Conservation (phyloP, 2,888 invertebrate species). For the Sphaerophoria taeniata region DNA sequence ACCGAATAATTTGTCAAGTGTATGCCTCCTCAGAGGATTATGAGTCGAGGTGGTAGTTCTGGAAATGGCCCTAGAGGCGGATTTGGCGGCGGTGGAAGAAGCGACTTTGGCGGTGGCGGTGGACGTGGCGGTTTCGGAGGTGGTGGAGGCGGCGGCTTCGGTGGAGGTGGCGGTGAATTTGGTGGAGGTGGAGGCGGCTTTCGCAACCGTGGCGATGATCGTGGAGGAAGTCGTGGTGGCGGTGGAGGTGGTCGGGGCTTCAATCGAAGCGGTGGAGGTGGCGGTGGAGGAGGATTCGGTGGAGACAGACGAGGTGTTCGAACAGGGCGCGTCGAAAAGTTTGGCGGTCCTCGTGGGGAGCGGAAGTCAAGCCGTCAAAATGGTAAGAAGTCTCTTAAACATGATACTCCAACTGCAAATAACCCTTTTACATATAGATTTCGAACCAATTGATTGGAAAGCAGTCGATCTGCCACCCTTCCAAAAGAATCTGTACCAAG, state of each 20-base stretch:
- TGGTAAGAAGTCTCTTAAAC: slow-evolving; percentile 26
- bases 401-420: background rate
- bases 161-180: slow-evolving; percentile 13
- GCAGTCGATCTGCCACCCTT: slow-evolving; percentile 86
- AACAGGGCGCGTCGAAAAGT: slow-evolving; percentile 77
- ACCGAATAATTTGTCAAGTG: slow-evolving; percentile 35
- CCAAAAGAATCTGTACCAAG: slow-evolving; percentile 92
- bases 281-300: slow-evolving; percentile 65
- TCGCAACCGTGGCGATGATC: slow-evolving; percentile 57
- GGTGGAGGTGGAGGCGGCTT: slow-evolving; percentile 56
- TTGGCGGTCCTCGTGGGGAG: slow-evolving; percentile 60
- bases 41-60: slow-evolving; percentile 56
- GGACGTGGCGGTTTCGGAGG: slow-evolving; percentile 47
- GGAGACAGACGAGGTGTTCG: slow-evolving; percentile 76
- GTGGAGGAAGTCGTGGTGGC: slow-evolving; percentile 50
- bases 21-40: slow-evolving; percentile 72
- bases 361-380: slow-evolving; percentile 52
- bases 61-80: slow-evolving; percentile 36
- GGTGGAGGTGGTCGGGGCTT: slow-evolving; percentile 46
- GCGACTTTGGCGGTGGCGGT: slow-evolving; percentile 20
- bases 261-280: slow-evolving; percentile 49
- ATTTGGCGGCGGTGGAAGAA: slow-evolving; percentile 43
- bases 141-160: slow-evolving; percentile 37
- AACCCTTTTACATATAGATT: slow-evolving; percentile 79
- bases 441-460: slow-evolving; percentile 85